phyloP scores from a whole-genome alignment of 2,113 vertebrate species.

The Perca schrenkii region DNA sequence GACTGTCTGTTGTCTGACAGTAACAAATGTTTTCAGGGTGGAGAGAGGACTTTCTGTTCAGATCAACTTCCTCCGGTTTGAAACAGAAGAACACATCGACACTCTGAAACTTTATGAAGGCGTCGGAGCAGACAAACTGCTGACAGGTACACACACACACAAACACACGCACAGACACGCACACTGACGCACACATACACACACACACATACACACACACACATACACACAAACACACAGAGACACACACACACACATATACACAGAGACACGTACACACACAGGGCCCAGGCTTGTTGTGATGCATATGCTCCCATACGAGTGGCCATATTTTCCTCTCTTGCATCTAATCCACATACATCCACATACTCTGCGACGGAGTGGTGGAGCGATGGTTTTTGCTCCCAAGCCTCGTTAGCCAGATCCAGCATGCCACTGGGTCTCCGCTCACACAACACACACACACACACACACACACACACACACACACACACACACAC shows the following conservation, averaged over 20 bases:
- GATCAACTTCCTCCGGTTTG: conserved; percentile 71
- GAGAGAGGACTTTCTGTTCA: conserved; percentile 66
- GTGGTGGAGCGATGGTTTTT: too few relatives aligned
- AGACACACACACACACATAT: conserved; percentile 1
- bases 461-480: too few relatives aligned
- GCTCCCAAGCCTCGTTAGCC: too few relatives aligned
- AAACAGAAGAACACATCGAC: conserved; percentile 62
- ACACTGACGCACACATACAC: conserved; percentile 20
- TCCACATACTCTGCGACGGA: too few relatives aligned
- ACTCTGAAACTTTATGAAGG: conserved; percentile 77
- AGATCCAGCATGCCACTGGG: too few relatives aligned
- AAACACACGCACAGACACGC: conserved; percentile 17
- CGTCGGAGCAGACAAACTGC: conserved; percentile 54
- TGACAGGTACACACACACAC: conserved; percentile 64
- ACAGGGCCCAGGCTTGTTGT: too few relatives aligned
- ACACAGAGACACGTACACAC: too few relatives aligned
- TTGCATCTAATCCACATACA: neutral
- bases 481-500: too few relatives aligned
- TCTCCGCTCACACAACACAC: too few relatives aligned
- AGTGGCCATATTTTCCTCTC: too few relatives aligned
- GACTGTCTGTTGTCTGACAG: neutral
- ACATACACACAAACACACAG: neutral
- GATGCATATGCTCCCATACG: too few relatives aligned
- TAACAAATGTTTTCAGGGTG: conserved; percentile 53
- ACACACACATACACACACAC: too few relatives aligned